Conservation (phyloP, 2,888 invertebrate species). For the Augiades crinisus region DNA sequence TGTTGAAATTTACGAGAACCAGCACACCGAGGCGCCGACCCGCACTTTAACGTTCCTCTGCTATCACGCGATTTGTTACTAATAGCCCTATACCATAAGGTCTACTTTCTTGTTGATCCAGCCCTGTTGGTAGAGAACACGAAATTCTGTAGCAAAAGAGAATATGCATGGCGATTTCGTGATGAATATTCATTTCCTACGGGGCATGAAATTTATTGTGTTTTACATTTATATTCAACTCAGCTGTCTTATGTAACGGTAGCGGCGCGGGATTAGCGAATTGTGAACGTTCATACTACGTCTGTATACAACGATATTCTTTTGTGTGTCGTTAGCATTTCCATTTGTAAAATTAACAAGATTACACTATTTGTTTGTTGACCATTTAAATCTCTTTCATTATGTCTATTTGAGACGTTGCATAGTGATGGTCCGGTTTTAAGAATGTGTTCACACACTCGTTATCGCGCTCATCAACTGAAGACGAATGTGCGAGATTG, state of each 20-base stretch:
- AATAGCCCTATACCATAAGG: constrained; percentile 53
- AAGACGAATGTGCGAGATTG: neutral
- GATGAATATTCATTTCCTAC: constrained; percentile 82
- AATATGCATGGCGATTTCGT: constrained; percentile 82
- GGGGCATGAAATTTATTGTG: constrained; percentile 82
- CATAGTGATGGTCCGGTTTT: neutral
- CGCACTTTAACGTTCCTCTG: constrained; percentile 49
- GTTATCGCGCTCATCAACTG: neutral
- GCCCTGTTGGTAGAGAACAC: constrained; percentile 56
- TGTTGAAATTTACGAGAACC: constrained; percentile 80
- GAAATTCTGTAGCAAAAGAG: constrained; percentile 74
- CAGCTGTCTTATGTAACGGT: constrained; percentile 81
- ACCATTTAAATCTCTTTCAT: neutral
- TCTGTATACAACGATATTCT: constrained; percentile 61
- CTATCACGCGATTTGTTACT: constrained; percentile 58
- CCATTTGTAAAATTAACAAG: constrained; percentile 58
- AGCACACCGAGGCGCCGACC: constrained; percentile 56
- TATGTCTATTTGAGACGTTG: neutral
- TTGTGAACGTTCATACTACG: constrained; percentile 74
- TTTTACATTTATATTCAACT: constrained; percentile 82
- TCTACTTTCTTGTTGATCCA: constrained; percentile 50
- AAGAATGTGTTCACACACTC: neutral
- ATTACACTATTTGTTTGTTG: constrained; percentile 1
- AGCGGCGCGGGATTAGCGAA: constrained; percentile 79
- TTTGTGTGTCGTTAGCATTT: constrained; percentile 64